phyloP scores from a whole-genome alignment of 1,140 invertebrate species.

The Drosophila lacertosa region DNA sequence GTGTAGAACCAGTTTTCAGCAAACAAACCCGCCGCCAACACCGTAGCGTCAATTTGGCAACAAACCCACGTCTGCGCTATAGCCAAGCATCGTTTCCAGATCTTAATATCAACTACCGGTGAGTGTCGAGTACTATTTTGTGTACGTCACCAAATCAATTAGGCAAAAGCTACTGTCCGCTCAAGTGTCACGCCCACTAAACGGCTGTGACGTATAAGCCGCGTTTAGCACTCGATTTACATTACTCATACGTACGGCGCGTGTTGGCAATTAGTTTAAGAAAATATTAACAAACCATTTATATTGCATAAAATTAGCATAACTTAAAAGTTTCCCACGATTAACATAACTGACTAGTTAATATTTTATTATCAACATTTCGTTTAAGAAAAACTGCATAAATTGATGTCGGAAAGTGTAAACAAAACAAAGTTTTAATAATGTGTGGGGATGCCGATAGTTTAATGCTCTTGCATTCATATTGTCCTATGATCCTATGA shows the following conservation, averaged over 20 bases:
- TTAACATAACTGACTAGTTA: conserved; percentile 29
- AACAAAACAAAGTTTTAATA: conserved; percentile 20
- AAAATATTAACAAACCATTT: conserved; percentile 48
- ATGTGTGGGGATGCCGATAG: background rate
- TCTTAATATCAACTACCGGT: conserved; percentile 63
- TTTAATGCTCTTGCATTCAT: background rate
- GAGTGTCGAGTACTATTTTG: conserved; percentile 45
- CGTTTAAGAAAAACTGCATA: conserved; percentile 23
- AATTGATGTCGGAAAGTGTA: conserved; percentile 20
- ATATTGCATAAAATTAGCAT: conserved; percentile 65
- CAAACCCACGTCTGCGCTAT: conserved; percentile 23
- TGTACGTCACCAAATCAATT: conserved; percentile 61
- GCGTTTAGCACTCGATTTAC: conserved; percentile 16
- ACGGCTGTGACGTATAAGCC: conserved; percentile 55
- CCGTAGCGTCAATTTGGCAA: conserved; percentile 9
- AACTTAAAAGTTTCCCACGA: conserved; percentile 68
- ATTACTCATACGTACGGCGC: conserved; percentile 69
- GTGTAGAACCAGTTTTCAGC: conserved; percentile 68
- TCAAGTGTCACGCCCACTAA: conserved; percentile 70
- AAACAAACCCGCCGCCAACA: conserved; percentile 64
- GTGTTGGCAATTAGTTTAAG: conserved; percentile 65
- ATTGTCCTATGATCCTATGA: too few relatives aligned
- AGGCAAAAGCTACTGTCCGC: conserved; percentile 36
- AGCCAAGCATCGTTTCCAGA: conserved; percentile 22
- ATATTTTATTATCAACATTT: conserved; percentile 19